Percentiles rank a stretch among this genome's conserved stretches.
Conservation (phyloP, 2,888 invertebrate genomes). For the Prenolepis imparis region DNA sequence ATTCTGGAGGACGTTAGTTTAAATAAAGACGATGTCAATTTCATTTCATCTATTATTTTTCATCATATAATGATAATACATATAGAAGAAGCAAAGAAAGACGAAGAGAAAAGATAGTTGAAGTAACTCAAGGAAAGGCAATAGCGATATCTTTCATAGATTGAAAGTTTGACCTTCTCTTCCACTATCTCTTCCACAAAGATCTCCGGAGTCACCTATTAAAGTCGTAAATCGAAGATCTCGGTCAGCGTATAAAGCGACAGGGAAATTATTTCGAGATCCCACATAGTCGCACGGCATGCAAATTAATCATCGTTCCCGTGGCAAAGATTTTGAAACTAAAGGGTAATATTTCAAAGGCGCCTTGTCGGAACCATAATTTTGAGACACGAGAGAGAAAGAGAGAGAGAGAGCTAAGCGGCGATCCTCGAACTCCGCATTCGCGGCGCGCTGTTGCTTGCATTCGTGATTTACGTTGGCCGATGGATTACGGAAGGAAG, state of each 20-base stretch:
- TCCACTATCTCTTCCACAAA: conserved; percentile 4
- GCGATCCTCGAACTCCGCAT: neutral
- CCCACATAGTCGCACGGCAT: conserved; percentile 5
- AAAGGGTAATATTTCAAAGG: conserved; percentile 31
- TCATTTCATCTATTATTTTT: neutral
- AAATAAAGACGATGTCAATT: neutral
- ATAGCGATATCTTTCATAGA: conserved; percentile 34
- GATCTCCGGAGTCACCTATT: conserved; percentile 21
- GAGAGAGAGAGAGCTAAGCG: neutral
- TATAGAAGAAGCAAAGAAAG: neutral
- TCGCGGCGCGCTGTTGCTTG: conserved; percentile 23
- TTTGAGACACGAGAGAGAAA: neutral
- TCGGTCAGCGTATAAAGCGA: conserved; percentile 12
- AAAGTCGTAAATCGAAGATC: conserved; percentile 37
- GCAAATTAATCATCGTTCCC: conserved; percentile 1
- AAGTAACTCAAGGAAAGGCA: conserved; percentile 33
- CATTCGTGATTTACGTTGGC: conserved; percentile 31
- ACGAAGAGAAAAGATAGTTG: conserved; percentile 16
- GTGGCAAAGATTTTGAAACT: conserved; percentile 8
- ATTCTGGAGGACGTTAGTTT: neutral
- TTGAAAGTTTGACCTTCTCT: conserved; percentile 17
- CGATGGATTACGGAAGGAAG: conserved; percentile 17
- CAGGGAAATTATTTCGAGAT: conserved; percentile 32
- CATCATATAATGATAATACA: conserved; percentile 3
- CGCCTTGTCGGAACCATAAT: conserved; percentile 20